Evolutionary conservation across 2,888 invertebrate genomes (phyloP), one percentile per base, ranked within the genome.

Genomic region (Lobophora halterata): DNA sequence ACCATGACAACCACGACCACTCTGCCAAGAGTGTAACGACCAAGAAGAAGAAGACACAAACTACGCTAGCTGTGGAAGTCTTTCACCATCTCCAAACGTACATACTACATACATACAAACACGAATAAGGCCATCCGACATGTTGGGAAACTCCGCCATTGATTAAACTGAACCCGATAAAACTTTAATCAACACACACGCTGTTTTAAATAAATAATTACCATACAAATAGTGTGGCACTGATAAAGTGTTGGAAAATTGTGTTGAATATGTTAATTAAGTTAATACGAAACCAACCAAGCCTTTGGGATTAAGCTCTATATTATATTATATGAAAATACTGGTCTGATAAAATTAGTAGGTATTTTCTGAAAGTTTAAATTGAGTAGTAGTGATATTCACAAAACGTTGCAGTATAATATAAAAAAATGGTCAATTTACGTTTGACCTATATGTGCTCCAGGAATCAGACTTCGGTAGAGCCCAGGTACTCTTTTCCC

Each of bases 231-330:
- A 42, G 46, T 48, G 46, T 54, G 47, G 39, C 49, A 42, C 49
- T 45, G 37, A 44, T 50, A 55, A 59, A 61, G 58, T 49, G 49
- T 55, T 46, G 55, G 39, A 63, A 63, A 65, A 64, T 61, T 50
- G 52, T 58, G 47, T 46, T 47, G 51, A 58, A 59, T 63, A 68
- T 67, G 60, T 46, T 58, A 53, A 64, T 70, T 55, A 58, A 46
- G 52, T 61, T 58, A 57, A 63, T 62, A 56, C 50, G 53, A 51
- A 56, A 46, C 47, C 38, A 27, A 19, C 33, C 16, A 40, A 41
- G 44, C 52, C 38, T 34, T 37, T 24, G 52, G 52, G 54, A 48
- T 43, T 52, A 38, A 21, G 37, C 29, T 26, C 46, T 40, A 23
- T 27, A 35, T 31, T 29, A 38, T 38, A 38, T 24, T 8, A 3